Percentiles rank a stretch among this genome's conserved stretches.
Evolutionary conservation across 2,113 vertebrate genomes (phyloP).

Genomic region (Cephalopterus ornatus): DNA sequence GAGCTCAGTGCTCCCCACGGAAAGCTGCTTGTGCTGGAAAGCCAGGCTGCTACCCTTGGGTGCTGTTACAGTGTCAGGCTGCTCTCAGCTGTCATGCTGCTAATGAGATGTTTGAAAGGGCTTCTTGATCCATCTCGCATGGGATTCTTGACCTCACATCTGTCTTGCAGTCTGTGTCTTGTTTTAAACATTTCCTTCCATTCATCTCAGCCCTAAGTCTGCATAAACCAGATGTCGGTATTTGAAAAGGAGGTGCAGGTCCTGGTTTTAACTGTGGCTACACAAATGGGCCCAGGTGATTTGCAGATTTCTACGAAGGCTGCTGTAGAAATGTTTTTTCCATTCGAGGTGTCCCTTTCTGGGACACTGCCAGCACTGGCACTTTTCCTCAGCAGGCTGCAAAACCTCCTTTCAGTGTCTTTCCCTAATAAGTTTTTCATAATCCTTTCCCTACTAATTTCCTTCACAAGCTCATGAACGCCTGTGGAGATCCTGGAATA

Average conservation of each 20-base stretch:
- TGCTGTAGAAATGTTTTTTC: neutral
- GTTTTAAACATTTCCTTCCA: neutral
- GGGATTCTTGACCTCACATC: conserved; percentile 13
- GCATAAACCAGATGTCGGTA: neutral
- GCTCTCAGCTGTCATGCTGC: neutral
- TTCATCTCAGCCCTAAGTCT: neutral
- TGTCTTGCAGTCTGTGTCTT: neutral
- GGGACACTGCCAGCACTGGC: neutral
- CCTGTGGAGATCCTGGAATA: neutral
- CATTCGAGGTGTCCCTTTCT: neutral
- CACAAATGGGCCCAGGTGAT: neutral
- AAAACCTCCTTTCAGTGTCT: neutral
- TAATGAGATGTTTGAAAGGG: conserved; percentile 5
- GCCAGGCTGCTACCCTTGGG: neutral
- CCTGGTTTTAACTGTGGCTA: neutral
- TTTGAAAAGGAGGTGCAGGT: neutral
- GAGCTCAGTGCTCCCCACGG: neutral
- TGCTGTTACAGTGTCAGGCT: neutral
- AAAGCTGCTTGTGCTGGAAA: neutral
- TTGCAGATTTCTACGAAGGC: neutral
- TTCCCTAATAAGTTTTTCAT: neutral
- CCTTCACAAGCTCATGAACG: neutral
- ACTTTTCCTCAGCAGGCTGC: neutral
- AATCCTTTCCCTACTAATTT: neutral
- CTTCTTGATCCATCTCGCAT: neutral